Evolutionary conservation across 2,888 invertebrate genomes (phyloP), one percentile per base, ranked within the genome.

Genomic region (Tetanocera ferruginea): DNA sequence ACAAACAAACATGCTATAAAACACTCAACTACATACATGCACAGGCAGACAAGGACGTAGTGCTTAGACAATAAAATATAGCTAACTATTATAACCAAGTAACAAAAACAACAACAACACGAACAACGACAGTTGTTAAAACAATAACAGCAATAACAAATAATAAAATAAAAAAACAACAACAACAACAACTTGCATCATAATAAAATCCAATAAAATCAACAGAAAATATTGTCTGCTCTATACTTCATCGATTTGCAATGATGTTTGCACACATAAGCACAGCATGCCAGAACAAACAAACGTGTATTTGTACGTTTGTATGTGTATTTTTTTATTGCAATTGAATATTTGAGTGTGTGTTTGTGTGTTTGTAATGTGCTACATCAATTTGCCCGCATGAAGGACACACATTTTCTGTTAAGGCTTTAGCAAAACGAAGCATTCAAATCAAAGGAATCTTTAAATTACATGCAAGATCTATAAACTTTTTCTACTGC

Each of bases 381-480:
- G 19, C 34, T 31, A 3, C 28, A 52, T 75, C 19, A 14, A 2
- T 67, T 52, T 55, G n/a, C 25, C 34, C 52, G 72, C 37, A 28
- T 57, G 66, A 51, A 60, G 28, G 67, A 75, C 75, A 67, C 25
- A n/a, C 23, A 5, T 43, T 11, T 43, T 43, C 11, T 43, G 43
- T 43, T 43, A 43, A 43, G 43, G 43, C 43, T 43, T 43, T 43
- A 11, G 11, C 43, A 11, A 43, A 43, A 43, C 43, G 43, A 11
- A 43, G 43, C 43, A 43, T 11, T 43, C 43, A 43, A 43, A 43
- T 43, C 43, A 43, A 43, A 43, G 1, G 43, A 43, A 69, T 78
- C 62, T 78, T 78, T 78, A 79, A 77, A 79, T 79, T 78, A 79
- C 78, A 76, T 79, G 76, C 78, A 79, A 62, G 67, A 76, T 67